These are phyloP conservation scores for Xanthostigma xanthostigma DNA, from an alignment of 2,888 invertebrate species.

Conservation along the genomic window DNA sequence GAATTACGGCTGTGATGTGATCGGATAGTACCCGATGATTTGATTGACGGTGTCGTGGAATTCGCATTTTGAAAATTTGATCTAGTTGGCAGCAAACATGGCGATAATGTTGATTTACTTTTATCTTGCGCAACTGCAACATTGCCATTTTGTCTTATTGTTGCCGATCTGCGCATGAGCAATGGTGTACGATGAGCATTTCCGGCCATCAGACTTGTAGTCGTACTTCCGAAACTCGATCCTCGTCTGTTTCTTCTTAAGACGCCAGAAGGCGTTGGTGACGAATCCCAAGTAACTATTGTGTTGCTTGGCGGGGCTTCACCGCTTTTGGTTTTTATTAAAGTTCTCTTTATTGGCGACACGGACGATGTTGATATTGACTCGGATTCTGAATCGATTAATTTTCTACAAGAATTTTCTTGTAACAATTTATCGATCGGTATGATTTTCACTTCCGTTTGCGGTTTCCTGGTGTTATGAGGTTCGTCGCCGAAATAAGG, in stretches of 20 bases:
- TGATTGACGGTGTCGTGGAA: conserved; percentile 9
- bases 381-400: conserved; percentile 17
- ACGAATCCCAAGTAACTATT: conserved; percentile 58
- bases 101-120: conserved; percentile 18
- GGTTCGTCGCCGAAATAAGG: conserved; percentile 64
- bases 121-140: conserved; percentile 28
- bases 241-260: conserved; percentile 20
- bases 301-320: conserved; percentile 23
- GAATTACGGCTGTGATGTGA: conserved; percentile 66
- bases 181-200: conserved; percentile 27
- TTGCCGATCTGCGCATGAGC: conserved; percentile 41
- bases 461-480: conserved; percentile 32
- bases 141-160: conserved; percentile 34
- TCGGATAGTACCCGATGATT: conserved; percentile 37
- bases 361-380: conserved; percentile 27
- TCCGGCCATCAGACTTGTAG: conserved; percentile 42
- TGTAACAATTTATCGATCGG: conserved; percentile 18
- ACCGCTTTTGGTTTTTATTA: conserved; percentile 17
- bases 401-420: no score
- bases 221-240: conserved; percentile 54
- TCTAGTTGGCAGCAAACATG: conserved; percentile 24
- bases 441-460: conserved; percentile 37
- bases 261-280: conserved; percentile 25
- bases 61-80: conserved; percentile 29
- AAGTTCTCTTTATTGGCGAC: conserved; percentile 26